Conservation (phyloP, 2,888 invertebrate species). For the Ophion ellenae region DNA sequence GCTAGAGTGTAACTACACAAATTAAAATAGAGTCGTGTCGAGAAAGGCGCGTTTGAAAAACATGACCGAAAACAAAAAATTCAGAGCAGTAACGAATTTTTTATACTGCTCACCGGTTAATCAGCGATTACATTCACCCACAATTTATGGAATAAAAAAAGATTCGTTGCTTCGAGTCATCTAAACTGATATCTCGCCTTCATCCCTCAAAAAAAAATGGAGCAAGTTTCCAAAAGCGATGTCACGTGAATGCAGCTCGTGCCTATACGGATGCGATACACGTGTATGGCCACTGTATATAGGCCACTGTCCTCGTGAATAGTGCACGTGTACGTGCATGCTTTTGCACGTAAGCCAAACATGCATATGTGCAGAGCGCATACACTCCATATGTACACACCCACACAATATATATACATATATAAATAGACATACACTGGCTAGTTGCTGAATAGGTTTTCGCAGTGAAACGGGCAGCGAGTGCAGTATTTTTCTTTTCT, state of each 20-base stretch:
- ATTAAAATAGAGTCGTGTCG: no score
- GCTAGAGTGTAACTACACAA: no score
- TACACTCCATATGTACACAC: background rate
- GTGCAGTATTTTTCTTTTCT: slow-evolving; percentile 31
- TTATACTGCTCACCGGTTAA: no score
- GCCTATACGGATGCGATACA: slow-evolving; percentile 14
- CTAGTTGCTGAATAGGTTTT: slow-evolving; percentile 14
- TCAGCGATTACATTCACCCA: no score
- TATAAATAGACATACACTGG: slow-evolving; percentile 15
- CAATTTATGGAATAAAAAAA: no score
- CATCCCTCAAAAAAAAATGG: background rate
- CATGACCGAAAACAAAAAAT: no score
- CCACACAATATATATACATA: background rate
- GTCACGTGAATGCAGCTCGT: slow-evolving; percentile 11
- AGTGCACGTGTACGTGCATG: slow-evolving; percentile 15
- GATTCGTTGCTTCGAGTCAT: no score
- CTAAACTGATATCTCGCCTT: no score
- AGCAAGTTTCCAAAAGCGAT: slow-evolving; percentile 5
- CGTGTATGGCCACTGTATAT: background rate
- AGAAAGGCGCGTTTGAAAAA: no score
- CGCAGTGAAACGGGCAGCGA: background rate
- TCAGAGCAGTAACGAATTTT: no score
- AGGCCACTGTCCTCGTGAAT: slow-evolving; percentile 34
- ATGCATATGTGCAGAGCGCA: background rate
- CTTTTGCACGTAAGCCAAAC: slow-evolving; percentile 7